Evolutionary conservation across 2,888 invertebrate genomes (phyloP), one percentile per base, ranked within the genome.

Genomic region (Dysmachus trigonus): DNA sequence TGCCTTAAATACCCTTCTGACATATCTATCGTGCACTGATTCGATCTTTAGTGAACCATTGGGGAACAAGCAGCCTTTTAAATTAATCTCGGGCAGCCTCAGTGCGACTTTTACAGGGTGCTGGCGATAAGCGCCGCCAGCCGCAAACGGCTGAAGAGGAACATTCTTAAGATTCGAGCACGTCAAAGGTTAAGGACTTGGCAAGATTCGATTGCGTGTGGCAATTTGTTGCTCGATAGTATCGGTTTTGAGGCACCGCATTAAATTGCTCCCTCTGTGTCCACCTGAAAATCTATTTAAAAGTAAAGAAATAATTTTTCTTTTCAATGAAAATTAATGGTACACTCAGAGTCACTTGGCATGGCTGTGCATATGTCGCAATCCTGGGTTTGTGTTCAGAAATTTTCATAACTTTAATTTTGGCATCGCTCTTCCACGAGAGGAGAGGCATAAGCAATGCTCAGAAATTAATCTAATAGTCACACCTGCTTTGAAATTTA

Each of bases 151-250:
- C 73, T 33, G 15, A 22, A 53, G 73, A 73, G 33, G 15, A 33
- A 7, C 53, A 82, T 82, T 53, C 62, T 35, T 27, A 33, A 33
- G 22, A 82, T 33, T 31, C 82, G 71, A 82, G 31, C 22, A 22
- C 18, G 71, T 82, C 82, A 82, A 62, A 82, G 82, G 82, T 62
- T 82, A 82, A 82, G 62, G 82, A 71, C 22, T 82, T 82, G 82
- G 82, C 82, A 82, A 82, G 33, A 22, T 13, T 62, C 10, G 30
- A 0, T 0, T 82, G 71, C 82, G 82, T 71, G 82, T 82, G 82
- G 33, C 82, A 82, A 82, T 71, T 71, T 71, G 18, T 82, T 35
- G 33, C 33, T 30, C 8, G 35, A 33, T 22, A 22, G 33, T 53
- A 71, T 62, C 62, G 27, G 22, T 62, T 27, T 62, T 62, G 22